phyloP scores from a whole-genome alignment of 2,113 vertebrate species.

The Psilopsiagon aurifrons region DNA sequence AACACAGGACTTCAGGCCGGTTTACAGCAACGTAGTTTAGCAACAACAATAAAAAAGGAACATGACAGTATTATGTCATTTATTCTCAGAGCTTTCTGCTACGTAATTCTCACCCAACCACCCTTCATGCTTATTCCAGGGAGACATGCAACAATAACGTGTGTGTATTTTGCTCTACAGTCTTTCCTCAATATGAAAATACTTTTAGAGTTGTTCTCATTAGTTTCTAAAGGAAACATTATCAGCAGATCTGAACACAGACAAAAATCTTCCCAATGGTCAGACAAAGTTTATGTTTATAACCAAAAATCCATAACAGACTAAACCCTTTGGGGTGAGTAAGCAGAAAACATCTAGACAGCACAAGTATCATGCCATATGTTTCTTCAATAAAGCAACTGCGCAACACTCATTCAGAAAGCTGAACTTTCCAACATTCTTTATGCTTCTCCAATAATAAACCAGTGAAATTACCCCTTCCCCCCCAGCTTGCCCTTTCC shows the following conservation, averaged over 20 bases:
- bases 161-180: background rate
- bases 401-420: background rate
- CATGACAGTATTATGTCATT: background rate
- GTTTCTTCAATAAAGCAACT: background rate
- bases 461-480: background rate
- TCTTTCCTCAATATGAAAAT: background rate
- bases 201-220: background rate
- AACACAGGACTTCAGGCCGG: background rate
- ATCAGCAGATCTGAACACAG: background rate
- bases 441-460: background rate
- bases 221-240: background rate
- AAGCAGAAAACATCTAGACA: conserved; percentile 4
- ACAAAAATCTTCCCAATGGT: background rate
- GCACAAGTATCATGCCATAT: background rate
- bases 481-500: background rate
- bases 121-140: background rate
- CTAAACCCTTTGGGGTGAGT: background rate
- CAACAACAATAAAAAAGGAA: background rate
- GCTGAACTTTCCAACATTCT: background rate
- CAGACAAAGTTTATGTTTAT: background rate
- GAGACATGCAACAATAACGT: background rate
- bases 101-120: background rate
- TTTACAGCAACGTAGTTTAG: background rate
- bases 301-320: background rate
- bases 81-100: background rate